Percentiles rank a stretch among this genome's conserved stretches.
Conservation (phyloP, 2,797 vertebrate genomes). For the Parauchenoglanis ngamensis region DNA sequence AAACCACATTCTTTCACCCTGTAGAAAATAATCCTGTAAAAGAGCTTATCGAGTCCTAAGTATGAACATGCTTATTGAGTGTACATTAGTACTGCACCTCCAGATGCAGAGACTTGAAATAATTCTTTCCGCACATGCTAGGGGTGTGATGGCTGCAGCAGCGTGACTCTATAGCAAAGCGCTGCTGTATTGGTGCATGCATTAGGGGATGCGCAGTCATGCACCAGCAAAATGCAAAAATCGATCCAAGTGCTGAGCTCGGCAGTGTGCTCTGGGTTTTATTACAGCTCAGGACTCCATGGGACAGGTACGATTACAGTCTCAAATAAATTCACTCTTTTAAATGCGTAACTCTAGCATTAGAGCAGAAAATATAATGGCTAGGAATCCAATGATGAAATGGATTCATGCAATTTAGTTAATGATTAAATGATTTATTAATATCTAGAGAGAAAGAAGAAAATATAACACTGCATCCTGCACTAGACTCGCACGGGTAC, state of each 20-base stretch:
- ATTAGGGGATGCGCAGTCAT: slow-evolving; percentile 59
- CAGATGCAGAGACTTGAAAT: neutral
- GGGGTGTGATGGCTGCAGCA: neutral
- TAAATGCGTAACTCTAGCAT: neutral
- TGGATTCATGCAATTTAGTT: neutral
- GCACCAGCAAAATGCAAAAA: slow-evolving; percentile 46
- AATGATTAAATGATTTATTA: neutral
- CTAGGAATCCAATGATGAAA: neutral
- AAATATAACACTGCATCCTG: neutral
- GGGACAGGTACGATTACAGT: neutral
- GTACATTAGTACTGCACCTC: neutral
- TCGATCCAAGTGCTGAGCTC: slow-evolving; percentile 43
- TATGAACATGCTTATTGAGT: neutral
- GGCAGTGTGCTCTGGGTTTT: neutral
- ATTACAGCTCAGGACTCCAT: neutral
- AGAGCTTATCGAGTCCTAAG: neutral
- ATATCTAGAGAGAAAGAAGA: neutral
- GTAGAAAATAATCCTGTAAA: neutral
- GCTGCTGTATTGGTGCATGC: slow-evolving; percentile 66
- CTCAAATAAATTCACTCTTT: neutral
- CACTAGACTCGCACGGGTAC: neutral
- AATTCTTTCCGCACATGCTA: neutral
- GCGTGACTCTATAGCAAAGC: neutral
- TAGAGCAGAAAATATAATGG: neutral
- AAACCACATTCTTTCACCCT: neutral